These are phyloP conservation scores for Rhinella marina DNA, from an alignment of 2,797 vertebrate genomes.

Conservation along the genomic window DNA sequence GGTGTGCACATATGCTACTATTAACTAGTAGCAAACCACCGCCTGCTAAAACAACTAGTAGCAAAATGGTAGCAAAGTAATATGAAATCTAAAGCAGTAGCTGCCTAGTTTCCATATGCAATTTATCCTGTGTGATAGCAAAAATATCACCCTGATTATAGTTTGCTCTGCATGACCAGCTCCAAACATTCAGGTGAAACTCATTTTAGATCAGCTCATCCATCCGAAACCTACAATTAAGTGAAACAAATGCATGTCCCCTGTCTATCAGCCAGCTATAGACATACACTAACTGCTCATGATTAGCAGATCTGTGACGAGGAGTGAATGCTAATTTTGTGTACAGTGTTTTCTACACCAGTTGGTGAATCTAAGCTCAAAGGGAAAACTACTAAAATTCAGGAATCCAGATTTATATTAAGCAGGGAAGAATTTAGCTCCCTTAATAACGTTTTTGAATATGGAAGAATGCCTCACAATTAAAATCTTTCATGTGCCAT, in stretches of 20 bases:
- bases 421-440: not conserved
- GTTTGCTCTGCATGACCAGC: conserved; percentile 59
- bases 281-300: conserved; percentile 58
- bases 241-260: conserved; percentile 63
- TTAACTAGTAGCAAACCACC: not conserved
- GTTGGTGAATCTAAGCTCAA: not conserved
- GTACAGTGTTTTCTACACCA: conserved; percentile 3
- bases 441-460: not conserved
- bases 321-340: conserved; percentile 55
- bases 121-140: conserved; percentile 58
- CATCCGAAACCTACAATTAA: conserved; percentile 61
- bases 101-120: conserved; percentile 47
- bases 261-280: conserved; percentile 60
- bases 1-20: not conserved
- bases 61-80: conserved; percentile 18
- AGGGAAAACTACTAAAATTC: not conserved
- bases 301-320: conserved; percentile 47
- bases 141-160: conserved; percentile 60
- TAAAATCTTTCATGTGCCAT: conserved; percentile 3
- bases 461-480: not conserved
- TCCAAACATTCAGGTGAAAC: conserved; percentile 59
- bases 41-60: conserved; percentile 42
- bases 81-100: conserved; percentile 34
- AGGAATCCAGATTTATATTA: not conserved
- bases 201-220: conserved; percentile 57